Conservation (phyloP, 2,113 vertebrate species). For the Ceyx melanurus region DNA sequence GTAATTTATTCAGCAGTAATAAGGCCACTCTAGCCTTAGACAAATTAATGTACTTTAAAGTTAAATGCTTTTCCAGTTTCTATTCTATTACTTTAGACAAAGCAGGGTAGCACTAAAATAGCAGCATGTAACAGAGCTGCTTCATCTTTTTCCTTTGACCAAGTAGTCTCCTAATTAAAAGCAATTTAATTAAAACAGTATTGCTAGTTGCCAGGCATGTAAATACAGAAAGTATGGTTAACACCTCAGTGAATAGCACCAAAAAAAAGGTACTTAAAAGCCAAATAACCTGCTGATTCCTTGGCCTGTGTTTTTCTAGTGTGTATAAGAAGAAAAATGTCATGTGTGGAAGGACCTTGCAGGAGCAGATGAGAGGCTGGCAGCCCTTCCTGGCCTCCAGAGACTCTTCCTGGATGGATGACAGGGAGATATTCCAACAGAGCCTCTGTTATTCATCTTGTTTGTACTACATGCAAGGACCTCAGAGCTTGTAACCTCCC, state of each 20-base stretch:
- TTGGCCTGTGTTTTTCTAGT: background rate
- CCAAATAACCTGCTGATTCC: background rate
- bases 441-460: background rate
- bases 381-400: background rate
- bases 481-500: background rate
- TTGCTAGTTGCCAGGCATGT: background rate
- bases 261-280: background rate
- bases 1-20: background rate
- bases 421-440: background rate
- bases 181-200: background rate
- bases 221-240: background rate
- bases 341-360: accelerated
- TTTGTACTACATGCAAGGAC: background rate
- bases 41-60: background rate
- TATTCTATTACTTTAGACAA: background rate
- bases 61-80: background rate
- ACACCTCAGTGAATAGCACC: background rate
- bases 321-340: background rate
- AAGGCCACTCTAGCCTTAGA: background rate
- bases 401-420: background rate
- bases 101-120: background rate
- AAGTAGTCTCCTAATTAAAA: background rate
- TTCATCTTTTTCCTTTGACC: background rate
- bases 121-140: background rate
- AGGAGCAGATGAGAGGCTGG: background rate